Evolutionary conservation across 2,113 vertebrate genomes (phyloP).

Genomic region (Benitochromis conjunctus): DNA sequence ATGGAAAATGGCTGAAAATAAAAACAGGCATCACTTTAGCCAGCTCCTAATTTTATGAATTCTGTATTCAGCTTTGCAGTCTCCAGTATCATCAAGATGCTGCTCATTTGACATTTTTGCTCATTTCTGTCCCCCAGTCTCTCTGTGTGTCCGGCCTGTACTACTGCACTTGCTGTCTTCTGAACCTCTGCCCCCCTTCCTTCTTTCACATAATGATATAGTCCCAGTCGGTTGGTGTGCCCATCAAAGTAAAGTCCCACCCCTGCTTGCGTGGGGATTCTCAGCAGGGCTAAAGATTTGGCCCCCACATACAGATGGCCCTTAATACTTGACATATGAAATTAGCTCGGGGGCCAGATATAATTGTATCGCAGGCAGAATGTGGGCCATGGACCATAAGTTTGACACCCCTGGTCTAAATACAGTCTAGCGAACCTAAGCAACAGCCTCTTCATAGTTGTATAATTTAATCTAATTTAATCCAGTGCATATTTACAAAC

Average conservation of each 20-base stretch:
- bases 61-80: not conserved
- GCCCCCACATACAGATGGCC: not conserved
- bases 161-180: not conserved
- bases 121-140: not conserved
- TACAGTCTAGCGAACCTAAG: not conserved
- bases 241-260: not conserved
- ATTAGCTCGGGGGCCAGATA: too few relatives aligned
- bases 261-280: not conserved
- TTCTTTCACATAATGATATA: not conserved
- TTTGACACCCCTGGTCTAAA: not conserved
- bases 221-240: not conserved
- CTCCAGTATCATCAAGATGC: not conserved
- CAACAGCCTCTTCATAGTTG: not conserved
- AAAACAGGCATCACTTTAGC: not conserved
- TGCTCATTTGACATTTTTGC: not conserved
- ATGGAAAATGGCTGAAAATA: not conserved
- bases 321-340: too few relatives aligned
- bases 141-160: not conserved
- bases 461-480: not conserved
- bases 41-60: not conserved
- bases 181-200: not conserved
- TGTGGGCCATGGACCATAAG: not conserved
- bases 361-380: too few relatives aligned
- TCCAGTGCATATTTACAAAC: not conserved
- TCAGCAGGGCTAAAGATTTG: not conserved